These are phyloP conservation scores for Manacus vitellinus DNA, from an alignment of 2,113 vertebrate genomes.

Conservation along the genomic window DNA sequence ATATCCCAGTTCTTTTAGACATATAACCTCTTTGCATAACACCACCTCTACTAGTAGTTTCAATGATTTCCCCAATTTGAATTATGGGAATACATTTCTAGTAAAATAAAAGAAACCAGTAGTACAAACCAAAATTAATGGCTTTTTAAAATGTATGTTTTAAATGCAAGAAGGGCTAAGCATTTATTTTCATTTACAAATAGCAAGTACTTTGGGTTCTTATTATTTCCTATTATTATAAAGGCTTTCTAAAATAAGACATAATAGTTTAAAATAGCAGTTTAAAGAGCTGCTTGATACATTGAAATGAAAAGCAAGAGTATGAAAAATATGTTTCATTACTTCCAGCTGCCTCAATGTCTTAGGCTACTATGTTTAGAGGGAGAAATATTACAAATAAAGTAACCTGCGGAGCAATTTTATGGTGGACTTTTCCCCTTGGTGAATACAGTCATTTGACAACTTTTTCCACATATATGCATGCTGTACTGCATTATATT, in stretches of 20 bases:
- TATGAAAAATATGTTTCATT: constrained; percentile 53
- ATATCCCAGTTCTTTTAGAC: background rate
- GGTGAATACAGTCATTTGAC: background rate
- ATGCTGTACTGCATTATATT: background rate
- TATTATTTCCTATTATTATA: constrained; percentile 60
- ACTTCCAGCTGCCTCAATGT: background rate
- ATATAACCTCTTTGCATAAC: background rate
- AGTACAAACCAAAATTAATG: background rate
- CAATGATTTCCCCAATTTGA: background rate
- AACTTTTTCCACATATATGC: background rate
- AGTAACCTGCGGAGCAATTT: background rate
- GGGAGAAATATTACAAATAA: constrained; percentile 31
- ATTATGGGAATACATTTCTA: background rate
- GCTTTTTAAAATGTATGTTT: background rate
- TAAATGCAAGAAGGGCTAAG: background rate
- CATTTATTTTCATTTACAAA: constrained; percentile 68
- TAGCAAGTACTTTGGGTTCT: constrained; percentile 18
- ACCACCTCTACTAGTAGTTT: background rate
- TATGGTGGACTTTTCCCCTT: background rate
- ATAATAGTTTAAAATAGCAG: constrained; percentile 34
- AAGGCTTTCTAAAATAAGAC: constrained; percentile 56
- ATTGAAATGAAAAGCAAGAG: constrained; percentile 45
- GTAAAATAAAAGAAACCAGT: constrained; percentile 2
- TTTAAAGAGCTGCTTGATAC: constrained; percentile 15
- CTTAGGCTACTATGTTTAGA: background rate